Conservation (phyloP, 2,797 vertebrate genomes). For the Sebastiscus tertius region DNA sequence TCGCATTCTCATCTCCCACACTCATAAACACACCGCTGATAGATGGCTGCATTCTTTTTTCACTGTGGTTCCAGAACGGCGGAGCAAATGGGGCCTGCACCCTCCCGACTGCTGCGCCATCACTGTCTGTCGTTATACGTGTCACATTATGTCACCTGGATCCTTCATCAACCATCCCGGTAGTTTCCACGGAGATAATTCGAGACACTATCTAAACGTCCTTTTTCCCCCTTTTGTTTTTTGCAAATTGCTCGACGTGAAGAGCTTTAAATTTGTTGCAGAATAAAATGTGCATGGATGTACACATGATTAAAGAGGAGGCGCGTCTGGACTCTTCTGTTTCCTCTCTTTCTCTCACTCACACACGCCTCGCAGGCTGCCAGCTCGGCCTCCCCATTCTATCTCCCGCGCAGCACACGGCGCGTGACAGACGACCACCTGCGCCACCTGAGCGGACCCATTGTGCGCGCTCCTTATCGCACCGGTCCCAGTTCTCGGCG, state of each 20-base stretch:
- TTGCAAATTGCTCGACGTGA: background rate
- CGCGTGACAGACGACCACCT: conserved; percentile 70
- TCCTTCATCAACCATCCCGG: conserved; percentile 52
- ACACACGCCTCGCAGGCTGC: conserved; percentile 21
- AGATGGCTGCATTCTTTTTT: conserved; percentile 49
- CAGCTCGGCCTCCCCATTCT: conserved; percentile 52
- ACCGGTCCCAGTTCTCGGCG: conserved; percentile 49
- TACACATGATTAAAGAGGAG: conserved; percentile 29
- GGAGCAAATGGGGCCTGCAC: conserved; percentile 58
- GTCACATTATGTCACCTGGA: conserved; percentile 51
- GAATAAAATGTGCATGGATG: background rate
- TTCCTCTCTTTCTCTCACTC: background rate
- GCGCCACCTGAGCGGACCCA: conserved; percentile 68
- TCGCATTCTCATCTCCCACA: background rate
- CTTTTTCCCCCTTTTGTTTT: background rate
- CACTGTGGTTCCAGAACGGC: conserved; percentile 23
- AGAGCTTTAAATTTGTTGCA: conserved; percentile 5
- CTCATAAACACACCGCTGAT: conserved; percentile 38
- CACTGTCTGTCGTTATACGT: conserved; percentile 20
- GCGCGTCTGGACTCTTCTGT: background rate
- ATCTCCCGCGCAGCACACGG: conserved; percentile 45
- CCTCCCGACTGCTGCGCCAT: conserved; percentile 2
- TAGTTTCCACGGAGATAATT: background rate
- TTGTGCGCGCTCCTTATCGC: conserved; percentile 78
- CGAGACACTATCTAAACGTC: background rate